A percentile compares a stretch with the other conserved stretches of the same genome.
phyloP scores from a whole-genome alignment of 2,797 vertebrate genomes.

The Gila robusta region DNA sequence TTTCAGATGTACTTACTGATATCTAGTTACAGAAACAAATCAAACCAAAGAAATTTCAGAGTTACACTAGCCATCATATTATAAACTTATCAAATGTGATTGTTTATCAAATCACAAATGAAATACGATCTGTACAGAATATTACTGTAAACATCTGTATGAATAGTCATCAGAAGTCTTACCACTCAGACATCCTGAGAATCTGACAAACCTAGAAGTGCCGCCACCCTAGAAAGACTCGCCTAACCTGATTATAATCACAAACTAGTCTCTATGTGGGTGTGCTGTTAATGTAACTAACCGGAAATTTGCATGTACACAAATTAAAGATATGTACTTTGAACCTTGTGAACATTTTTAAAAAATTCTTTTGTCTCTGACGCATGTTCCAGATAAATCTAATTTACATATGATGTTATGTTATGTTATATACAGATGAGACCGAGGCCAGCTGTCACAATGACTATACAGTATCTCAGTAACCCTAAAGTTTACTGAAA shows the following conservation, averaged over 20 bases:
- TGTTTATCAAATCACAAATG: not conserved
- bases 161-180: not conserved
- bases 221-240: not conserved
- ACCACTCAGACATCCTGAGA: not conserved
- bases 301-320: slow-evolving; percentile 13
- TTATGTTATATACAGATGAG: not conserved
- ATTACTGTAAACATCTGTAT: not conserved
- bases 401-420: not conserved
- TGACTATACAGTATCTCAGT: not conserved
- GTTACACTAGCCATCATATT: not conserved
- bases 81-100: not conserved
- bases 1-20: not conserved
- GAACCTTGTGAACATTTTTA: not conserved
- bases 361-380: not conserved
- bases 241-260: slow-evolving; percentile 16
- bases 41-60: not conserved
- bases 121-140: not conserved
- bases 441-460: not conserved
- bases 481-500: too few species aligned
- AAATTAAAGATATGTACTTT: not conserved
- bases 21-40: not conserved
- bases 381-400: not conserved
- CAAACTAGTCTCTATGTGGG: not conserved
- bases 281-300: not conserved
- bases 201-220: not conserved